Base-by-base conservation (phyloP, 2,797 vertebrate species). In the Capromys pilorides region DNA sequence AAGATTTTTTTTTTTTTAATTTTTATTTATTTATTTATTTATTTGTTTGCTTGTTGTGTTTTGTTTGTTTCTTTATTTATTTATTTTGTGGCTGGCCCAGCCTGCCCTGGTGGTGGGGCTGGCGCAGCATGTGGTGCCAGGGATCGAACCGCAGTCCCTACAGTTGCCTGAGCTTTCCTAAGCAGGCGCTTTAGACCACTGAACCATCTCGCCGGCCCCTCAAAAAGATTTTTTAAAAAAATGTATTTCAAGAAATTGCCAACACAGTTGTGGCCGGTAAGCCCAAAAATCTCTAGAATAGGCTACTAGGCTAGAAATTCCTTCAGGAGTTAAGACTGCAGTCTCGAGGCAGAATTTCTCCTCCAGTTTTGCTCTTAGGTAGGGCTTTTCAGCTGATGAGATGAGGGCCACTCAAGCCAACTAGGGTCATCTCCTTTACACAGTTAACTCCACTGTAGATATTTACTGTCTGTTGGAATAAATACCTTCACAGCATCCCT, bases 191-290 rank as follows among this genome's bases (percentile, higher is more conserved):
- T n/a, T n/a, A n/a, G n/a, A n/a, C n/a, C n/a, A n/a, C n/a, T n/a
- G n/a, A n/a, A n/a, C n/a, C n/a, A n/a, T n/a, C n/a, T n/a, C n/a
- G n/a, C n/a, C n/a, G n/a, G n/a, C n/a, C n/a, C n/a, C n/a, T n/a
- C n/a, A n/a, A n/a, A n/a, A n/a, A n/a, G n/a, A n/a, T n/a, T n/a
- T n/a, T n/a, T n/a, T 36, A 66, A 64, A 36, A 24, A 67, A n/a
- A 79, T 21, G 57, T 80, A 66, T 93, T 83, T 91, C 88, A 86
- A 90, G 41, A 81, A 95, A 67, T 51, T 59, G 41, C 45, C 75
- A n/a, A 8, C 59, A 41, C 26, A 49, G 24, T 9, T 31, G 3
- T 41, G 79, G 64, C 54, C 90, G 16, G 45, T 45, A 66, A 39
- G 21, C n/a, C 62, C 78, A 19, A 66, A 66, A 87, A 7, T 77